Percentiles rank a stretch among this genome's conserved stretches.
phyloP scores from a whole-genome alignment of 2,113 vertebrate genomes.

The Danio rerio region GRCz12tu NC_133176.1:39782001-39782500 shows the following conservation, averaged over 20 bases:
- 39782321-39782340: not conserved
- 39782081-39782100: slow-evolving; percentile 81
- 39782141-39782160: slow-evolving; percentile 56
- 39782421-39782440: too few species aligned
- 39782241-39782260: not conserved
- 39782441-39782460: too few species aligned
- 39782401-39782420: too few species aligned
- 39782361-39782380: not conserved
- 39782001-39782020: slow-evolving; percentile 83
- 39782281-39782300: not conserved
- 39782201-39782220: not conserved
- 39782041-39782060: slow-evolving; percentile 82
- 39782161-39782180: slow-evolving; percentile 33
- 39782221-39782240: slow-evolving; percentile 9
- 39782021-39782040: slow-evolving; percentile 78
- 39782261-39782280: not conserved
- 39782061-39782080: slow-evolving; percentile 79
- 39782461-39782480: too few species aligned
- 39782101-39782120: slow-evolving; percentile 76
- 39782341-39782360: not conserved
- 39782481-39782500: too few species aligned
- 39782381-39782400: too few species aligned
- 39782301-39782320: too few species aligned
- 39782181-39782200: slow-evolving; percentile 6
- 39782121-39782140: slow-evolving; percentile 61